A percentile compares a stretch with the other conserved stretches of the same genome.
Conservation (phyloP, 2,888 invertebrate species). For the Didymodactylos carnosus region DNA sequence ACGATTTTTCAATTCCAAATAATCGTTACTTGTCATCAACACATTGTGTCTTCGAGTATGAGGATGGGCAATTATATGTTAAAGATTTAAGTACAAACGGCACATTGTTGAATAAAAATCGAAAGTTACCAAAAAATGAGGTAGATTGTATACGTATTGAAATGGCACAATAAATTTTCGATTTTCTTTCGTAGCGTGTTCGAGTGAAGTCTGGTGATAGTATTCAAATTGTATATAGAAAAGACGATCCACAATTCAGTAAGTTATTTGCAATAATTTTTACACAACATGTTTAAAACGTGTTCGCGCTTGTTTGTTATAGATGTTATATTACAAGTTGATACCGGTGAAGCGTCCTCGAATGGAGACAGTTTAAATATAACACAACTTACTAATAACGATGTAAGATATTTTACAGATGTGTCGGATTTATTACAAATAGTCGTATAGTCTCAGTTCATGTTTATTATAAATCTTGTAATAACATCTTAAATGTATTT, state of each 20-base stretch:
- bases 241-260: constrained; percentile 22
- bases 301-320: not conserved
- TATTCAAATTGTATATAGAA: constrained; percentile 26
- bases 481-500: too few species aligned
- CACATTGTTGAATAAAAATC: constrained; percentile 22
- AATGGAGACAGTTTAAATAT: too few species aligned
- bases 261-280: constrained; percentile 16
- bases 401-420: too few species aligned
- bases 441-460: too few species aligned
- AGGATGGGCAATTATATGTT: not conserved
- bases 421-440: too few species aligned
- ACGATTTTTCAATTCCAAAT: not conserved
- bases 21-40: not conserved
- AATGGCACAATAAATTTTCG: not conserved
- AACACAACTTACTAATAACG: too few species aligned
- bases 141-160: not conserved
- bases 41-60: not conserved
- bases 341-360: not conserved
- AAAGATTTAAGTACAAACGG: constrained; percentile 25
- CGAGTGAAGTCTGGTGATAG: constrained; percentile 26
- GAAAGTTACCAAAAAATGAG: constrained; percentile 17
- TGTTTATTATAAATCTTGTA: too few species aligned
- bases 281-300: not conserved
- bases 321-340: not conserved
- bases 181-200: constrained; percentile 19